Percentiles rank a stretch among this genome's conserved stretches.
Conservation (phyloP, 2,113 vertebrate genomes). For the Chrysochloris asiatica region DNA sequence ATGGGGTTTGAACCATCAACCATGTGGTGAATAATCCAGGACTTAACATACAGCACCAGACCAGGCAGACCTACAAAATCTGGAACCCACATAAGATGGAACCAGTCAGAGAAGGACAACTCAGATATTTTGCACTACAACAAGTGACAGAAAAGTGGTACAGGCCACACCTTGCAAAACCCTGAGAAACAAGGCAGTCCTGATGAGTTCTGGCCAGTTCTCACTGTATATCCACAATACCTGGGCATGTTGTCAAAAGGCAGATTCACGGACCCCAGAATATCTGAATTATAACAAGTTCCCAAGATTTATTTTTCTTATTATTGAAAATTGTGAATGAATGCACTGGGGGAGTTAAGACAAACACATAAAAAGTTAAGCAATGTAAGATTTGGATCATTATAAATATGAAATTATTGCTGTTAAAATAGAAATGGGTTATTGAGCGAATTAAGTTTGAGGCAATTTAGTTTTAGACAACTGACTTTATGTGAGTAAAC, state of each 20-base stretch:
- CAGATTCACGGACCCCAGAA: neutral
- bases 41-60: too few relatives aligned
- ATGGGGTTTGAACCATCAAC: too few relatives aligned
- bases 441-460: constrained; percentile 9
- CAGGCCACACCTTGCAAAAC: neutral
- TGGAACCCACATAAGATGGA: neutral
- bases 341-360: too few relatives aligned
- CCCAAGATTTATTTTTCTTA: neutral
- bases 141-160: neutral
- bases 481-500: neutral
- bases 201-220: neutral
- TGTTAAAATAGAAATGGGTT: constrained; percentile 2
- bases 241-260: neutral
- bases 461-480: neutral
- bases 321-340: neutral
- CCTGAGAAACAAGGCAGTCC: neutral
- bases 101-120: neutral
- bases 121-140: neutral
- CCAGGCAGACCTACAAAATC: neutral
- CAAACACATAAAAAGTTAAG: neutral
- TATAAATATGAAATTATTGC: neutral
- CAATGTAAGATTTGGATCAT: neutral
- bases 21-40: too few relatives aligned
- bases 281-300: neutral
- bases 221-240: neutral